Conservation (phyloP, 23 tunicate species). For the Pegea sp. region DNA sequence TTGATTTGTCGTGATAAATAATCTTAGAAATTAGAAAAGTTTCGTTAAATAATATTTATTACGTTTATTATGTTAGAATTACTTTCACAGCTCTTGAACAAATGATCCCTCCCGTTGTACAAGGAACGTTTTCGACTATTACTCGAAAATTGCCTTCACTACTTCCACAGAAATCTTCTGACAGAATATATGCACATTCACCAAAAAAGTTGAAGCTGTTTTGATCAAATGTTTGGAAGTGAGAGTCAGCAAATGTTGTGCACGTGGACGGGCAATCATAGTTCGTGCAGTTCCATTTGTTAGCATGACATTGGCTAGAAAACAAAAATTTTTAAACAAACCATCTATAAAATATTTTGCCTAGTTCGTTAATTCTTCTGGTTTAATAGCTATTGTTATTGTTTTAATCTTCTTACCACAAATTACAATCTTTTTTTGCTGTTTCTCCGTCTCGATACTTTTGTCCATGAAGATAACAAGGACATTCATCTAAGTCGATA, state of each 20-base stretch:
- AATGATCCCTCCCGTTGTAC: conserved; percentile 39
- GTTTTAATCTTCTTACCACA: conserved; percentile 13
- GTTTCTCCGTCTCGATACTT: conserved; percentile 21
- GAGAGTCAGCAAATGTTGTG: conserved; percentile 35
- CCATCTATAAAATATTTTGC: too few relatives aligned
- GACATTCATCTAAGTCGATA: conserved; percentile 17
- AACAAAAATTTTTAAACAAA: neutral
- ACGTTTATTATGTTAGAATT: neutral
- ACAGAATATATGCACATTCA: conserved; percentile 35
- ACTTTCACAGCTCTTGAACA: conserved; percentile 51
- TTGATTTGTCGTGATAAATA: conserved; percentile 17
- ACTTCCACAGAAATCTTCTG: conserved; percentile 50
- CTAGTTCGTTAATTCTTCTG: too few relatives aligned
- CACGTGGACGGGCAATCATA: conserved; percentile 21
- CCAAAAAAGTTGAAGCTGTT: conserved; percentile 26
- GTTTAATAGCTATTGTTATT: too few relatives aligned
- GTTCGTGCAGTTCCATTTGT: conserved; percentile 38
- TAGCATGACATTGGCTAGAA: conserved; percentile 19
- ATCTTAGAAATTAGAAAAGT: conserved; percentile 5
- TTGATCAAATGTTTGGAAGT: conserved; percentile 42
- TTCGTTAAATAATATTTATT: neutral
- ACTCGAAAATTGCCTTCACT: conserved; percentile 32
- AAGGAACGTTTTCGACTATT: conserved; percentile 44
- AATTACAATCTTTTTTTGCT: conserved; percentile 21
- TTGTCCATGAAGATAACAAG: conserved; percentile 19